phyloP scores from a whole-genome alignment of 2,888 invertebrate species.

The Elgonia sp. region DNA sequence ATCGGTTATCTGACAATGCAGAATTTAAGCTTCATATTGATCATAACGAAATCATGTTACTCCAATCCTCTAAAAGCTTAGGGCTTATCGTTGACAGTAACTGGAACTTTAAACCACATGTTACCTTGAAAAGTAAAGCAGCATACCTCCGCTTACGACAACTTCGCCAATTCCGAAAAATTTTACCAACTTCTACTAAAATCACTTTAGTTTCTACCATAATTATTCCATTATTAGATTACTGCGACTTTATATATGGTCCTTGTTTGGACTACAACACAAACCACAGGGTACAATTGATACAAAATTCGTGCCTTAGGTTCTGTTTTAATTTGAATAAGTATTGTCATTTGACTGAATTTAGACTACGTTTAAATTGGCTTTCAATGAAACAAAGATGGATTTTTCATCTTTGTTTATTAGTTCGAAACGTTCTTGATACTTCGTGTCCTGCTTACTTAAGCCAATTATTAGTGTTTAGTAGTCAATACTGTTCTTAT shows the following conservation, averaged over 20 bases:
- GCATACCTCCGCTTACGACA: not conserved
- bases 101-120: not conserved
- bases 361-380: not conserved
- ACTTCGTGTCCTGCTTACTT: too few relatives aligned
- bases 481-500: too few relatives aligned
- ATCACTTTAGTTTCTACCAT: not conserved
- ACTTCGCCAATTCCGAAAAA: not conserved
- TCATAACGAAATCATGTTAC: not conserved
- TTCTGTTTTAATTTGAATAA: not conserved
- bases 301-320: constrained; percentile 24
- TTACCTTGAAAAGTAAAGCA: not conserved
- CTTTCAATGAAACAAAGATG: not conserved
- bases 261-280: not conserved
- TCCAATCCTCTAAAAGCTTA: not conserved
- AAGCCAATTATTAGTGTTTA: too few relatives aligned
- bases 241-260: constrained; percentile 19
- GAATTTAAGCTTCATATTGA: not conserved
- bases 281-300: not conserved
- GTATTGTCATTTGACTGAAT: not conserved
- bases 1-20: not conserved
- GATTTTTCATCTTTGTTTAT: not conserved
- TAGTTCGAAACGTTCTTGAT: too few relatives aligned
- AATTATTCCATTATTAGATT: constrained; percentile 8
- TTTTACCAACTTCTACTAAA: not conserved
- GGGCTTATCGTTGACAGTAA: not conserved